A percentile compares a stretch with the other conserved stretches of the same genome.
Evolutionary conservation across 2,888 invertebrate species (phyloP).

Genomic region (Rutpela maculata): DNA sequence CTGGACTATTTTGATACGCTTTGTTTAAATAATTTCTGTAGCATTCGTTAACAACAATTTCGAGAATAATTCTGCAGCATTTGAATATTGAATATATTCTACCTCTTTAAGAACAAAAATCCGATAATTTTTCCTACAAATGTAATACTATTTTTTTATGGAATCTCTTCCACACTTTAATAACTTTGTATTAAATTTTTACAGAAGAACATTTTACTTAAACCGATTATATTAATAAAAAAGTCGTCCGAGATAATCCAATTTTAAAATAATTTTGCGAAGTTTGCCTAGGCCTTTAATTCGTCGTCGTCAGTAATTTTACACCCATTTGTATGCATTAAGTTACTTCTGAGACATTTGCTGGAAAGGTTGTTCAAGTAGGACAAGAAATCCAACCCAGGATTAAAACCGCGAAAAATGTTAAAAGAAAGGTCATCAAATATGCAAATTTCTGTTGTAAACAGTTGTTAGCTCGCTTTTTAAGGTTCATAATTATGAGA

Average conservation of each 20-base stretch:
- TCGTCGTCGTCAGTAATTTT: conserved; percentile 1
- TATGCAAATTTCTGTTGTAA: conserved; percentile 13
- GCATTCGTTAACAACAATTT: too few relatives aligned
- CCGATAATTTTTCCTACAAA: too few relatives aligned
- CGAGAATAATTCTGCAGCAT: too few relatives aligned
- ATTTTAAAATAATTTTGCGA: not conserved
- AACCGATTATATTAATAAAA: too few relatives aligned
- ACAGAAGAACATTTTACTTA: too few relatives aligned
- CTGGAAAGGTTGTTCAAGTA: not conserved
- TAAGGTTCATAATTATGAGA: not conserved
- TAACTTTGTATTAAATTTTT: too few relatives aligned
- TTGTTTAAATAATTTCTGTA: too few relatives aligned
- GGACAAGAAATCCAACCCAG: not conserved
- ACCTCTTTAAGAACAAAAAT: too few relatives aligned
- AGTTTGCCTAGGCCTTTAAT: not conserved
- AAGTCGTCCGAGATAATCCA: not conserved
- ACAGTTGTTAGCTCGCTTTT: not conserved
- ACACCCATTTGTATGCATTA: conserved; percentile 25
- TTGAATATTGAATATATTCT: too few relatives aligned
- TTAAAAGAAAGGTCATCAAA: not conserved
- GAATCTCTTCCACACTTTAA: too few relatives aligned
- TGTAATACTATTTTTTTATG: too few relatives aligned
- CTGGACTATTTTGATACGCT: too few relatives aligned
- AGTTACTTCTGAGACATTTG: not conserved
- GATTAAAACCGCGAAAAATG: conserved; percentile 1